Evolutionary conservation across 2,888 invertebrate genomes (phyloP).

Genomic region (Scaptomyza parva): DNA sequence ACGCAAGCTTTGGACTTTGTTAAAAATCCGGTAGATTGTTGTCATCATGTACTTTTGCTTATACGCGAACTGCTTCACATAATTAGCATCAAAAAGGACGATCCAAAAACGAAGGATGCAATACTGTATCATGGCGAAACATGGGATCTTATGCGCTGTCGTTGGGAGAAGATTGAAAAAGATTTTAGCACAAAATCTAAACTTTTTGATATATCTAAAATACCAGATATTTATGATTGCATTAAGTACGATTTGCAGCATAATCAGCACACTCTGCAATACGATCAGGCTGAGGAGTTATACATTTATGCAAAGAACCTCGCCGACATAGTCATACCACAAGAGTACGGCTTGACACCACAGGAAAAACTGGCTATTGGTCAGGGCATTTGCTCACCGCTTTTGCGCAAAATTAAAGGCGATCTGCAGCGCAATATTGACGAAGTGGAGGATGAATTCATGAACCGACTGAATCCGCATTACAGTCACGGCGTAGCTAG

Average conservation of each 20-base stretch:
- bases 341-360: conserved; percentile 98
- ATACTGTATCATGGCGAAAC: conserved; percentile 99
- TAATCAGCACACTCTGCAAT: conserved; percentile 97
- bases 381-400: conserved; percentile 98
- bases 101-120: conserved; percentile 96
- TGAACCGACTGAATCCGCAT: conserved; percentile 97
- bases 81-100: conserved; percentile 93
- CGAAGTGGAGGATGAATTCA: conserved; percentile 96
- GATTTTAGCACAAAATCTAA: conserved; percentile 98
- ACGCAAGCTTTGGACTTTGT: conserved; percentile 96
- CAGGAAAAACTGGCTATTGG: conserved; percentile 98
- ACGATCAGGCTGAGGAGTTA: conserved; percentile 94
- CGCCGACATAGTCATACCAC: conserved; percentile 99
- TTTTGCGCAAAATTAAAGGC: conserved; percentile 97
- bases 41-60: conserved; percentile 94
- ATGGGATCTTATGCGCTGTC: conserved; percentile 98
- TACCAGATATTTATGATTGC: conserved; percentile 99
- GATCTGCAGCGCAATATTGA: conserved; percentile 97
- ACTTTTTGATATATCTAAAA: conserved; percentile 98
- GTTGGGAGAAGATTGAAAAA: conserved; percentile 99
- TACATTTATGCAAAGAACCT: conserved; percentile 98
- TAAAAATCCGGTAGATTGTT: conserved; percentile 97
- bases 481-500: conserved; percentile 99
- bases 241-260: conserved; percentile 99
- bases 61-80: conserved; percentile 94